phyloP scores from a whole-genome alignment of 2,797 vertebrate genomes.

The Triplophysa bombifrons region DNA sequence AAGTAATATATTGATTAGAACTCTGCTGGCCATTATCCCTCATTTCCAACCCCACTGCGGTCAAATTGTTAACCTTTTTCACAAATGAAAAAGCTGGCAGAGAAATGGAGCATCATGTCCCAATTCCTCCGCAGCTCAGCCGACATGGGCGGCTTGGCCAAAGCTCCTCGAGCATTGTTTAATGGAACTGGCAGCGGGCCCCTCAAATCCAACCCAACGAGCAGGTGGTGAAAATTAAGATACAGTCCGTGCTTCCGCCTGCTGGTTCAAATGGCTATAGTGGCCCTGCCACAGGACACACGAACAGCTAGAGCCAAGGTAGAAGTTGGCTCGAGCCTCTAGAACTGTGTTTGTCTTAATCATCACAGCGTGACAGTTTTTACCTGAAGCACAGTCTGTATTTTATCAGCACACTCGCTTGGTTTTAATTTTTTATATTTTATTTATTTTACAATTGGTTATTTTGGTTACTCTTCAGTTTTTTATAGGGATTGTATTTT shows the following conservation, averaged over 20 bases:
- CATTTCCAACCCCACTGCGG: conserved; percentile 32
- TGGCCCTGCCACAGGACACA: conserved; percentile 71
- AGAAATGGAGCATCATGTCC: conserved; percentile 55
- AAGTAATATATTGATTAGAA: conserved; percentile 3
- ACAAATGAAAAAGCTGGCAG: conserved; percentile 32
- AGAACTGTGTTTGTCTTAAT: conserved; percentile 44
- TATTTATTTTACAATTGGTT: background rate
- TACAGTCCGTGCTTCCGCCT: conserved; percentile 73
- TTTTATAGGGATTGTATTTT: background rate
- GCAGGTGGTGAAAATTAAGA: conserved; percentile 82
- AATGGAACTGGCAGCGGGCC: conserved; percentile 80
- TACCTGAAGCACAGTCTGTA: conserved; percentile 30
- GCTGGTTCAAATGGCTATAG: conserved; percentile 72
- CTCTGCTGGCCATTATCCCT: conserved; percentile 19
- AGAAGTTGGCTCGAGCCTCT: conserved; percentile 68
- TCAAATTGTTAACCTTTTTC: conserved; percentile 38
- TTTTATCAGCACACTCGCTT: conserved; percentile 16
- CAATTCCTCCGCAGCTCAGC: conserved; percentile 70
- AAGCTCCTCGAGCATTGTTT: conserved; percentile 79
- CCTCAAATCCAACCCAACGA: conserved; percentile 74
- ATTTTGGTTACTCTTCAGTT: background rate
- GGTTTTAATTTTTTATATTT: conserved; percentile 28
- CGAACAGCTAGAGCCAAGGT: conserved; percentile 73
- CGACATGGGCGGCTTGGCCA: conserved; percentile 73
- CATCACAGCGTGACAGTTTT: conserved; percentile 57